A percentile compares a stretch with the other conserved stretches of the same genome.
phyloP scores from a whole-genome alignment of 2,888 invertebrate genomes.

The Yponomeuta cagnagella region DNA sequence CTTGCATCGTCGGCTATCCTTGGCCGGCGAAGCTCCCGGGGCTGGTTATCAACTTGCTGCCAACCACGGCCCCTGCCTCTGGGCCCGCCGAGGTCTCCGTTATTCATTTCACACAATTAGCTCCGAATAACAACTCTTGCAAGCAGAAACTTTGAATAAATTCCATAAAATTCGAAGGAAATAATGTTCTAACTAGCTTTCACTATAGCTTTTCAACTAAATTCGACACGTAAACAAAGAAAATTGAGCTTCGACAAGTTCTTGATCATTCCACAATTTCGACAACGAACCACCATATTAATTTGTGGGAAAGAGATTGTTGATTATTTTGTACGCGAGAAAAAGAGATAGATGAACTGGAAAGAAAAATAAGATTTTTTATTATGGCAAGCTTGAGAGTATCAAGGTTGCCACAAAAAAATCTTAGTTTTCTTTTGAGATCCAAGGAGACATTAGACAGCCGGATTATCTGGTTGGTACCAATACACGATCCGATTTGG shows the following conservation, averaged over 20 bases:
- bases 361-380: neutral
- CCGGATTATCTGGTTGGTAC: no score
- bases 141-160: constrained; percentile 37
- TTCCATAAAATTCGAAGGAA: constrained; percentile 51
- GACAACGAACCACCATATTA: constrained; percentile 53
- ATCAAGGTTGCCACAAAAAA: neutral
- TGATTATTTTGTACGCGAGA: neutral
- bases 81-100: constrained; percentile 68
- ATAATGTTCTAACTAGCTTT: constrained; percentile 23
- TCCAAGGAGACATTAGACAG: no score
- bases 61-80: constrained; percentile 72
- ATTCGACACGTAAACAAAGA: constrained; percentile 74
- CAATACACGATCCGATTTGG: no score
- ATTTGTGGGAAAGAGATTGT: constrained; percentile 40
- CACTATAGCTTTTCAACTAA: constrained; percentile 25
- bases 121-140: constrained; percentile 31
- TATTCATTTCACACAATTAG: constrained; percentile 62
- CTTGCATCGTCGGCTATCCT: constrained; percentile 51
- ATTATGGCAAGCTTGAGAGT: neutral
- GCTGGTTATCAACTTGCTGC: constrained; percentile 64
- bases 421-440: no score
- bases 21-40: constrained; percentile 66
- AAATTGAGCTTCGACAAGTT: constrained; percentile 39
- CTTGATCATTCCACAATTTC: constrained; percentile 27
- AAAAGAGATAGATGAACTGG: neutral